These are phyloP conservation scores for Casuarius casuarius DNA, from an alignment of 2,113 vertebrate species.

Conservation along the genomic window DNA sequence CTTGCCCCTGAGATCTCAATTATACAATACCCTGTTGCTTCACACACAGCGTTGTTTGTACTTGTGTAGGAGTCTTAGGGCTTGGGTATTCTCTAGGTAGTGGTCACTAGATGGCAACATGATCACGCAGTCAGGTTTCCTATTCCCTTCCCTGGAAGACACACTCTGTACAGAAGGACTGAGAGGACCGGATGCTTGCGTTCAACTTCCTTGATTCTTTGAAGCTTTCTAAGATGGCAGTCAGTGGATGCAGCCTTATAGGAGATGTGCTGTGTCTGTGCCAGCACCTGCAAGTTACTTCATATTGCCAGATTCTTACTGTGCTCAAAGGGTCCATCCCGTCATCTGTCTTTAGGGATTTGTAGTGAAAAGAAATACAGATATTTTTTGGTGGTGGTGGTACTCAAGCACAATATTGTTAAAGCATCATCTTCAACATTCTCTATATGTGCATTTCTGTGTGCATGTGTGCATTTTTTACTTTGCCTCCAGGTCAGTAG, in stretches of 20 bases:
- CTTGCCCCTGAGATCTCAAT: neutral
- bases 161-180: neutral
- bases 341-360: neutral
- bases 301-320: neutral
- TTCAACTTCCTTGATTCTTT: neutral
- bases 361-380: neutral
- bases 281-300: neutral
- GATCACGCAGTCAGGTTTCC: conserved; percentile 11
- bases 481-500: neutral
- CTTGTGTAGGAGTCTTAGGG: neutral
- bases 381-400: neutral
- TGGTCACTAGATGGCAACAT: conserved; percentile 67
- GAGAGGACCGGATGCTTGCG: neutral
- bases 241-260: neutral
- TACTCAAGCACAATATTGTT: neutral
- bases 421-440: neutral
- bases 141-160: neutral
- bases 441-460: neutral
- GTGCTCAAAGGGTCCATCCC: neutral
- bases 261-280: neutral
- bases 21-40: neutral
- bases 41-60: neutral
- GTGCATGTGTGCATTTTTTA: neutral
- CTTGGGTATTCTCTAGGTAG: neutral
- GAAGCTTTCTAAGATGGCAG: conserved; percentile 26